Percentiles rank a stretch among this genome's conserved stretches.
Evolutionary conservation across 2,888 invertebrate species (phyloP).

Genomic region (Molanna angustata): DNA sequence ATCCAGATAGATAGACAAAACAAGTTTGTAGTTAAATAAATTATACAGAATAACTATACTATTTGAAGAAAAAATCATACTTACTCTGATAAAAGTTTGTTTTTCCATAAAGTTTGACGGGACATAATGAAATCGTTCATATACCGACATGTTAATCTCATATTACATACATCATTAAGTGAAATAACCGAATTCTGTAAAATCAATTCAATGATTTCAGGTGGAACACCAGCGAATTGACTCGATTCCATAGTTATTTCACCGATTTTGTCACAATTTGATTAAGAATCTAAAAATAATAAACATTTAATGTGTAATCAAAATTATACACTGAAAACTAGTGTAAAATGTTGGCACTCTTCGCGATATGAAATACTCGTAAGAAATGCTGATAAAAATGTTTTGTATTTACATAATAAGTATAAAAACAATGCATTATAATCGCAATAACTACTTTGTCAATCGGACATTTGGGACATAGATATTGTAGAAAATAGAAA

Average conservation of each 20-base stretch:
- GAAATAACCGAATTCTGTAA: conserved; percentile 6
- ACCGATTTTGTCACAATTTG: background rate
- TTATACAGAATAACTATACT: background rate
- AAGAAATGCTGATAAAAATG: no score
- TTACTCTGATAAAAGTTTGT: conserved; percentile 12
- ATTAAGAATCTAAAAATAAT: background rate
- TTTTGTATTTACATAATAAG: no score
- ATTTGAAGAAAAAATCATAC: background rate
- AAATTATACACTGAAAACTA: no score
- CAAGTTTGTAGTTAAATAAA: no score
- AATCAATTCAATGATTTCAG: conserved; percentile 24
- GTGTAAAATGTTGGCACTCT: no score
- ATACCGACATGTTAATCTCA: conserved; percentile 15
- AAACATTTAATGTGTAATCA: background rate
- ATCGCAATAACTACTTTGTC: no score
- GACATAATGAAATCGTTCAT: conserved; percentile 7
- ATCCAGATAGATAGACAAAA: no score
- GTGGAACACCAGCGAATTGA: no score
- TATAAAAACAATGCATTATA: no score
- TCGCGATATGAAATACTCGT: no score
- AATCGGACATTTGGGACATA: no score
- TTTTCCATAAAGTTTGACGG: conserved; percentile 19
- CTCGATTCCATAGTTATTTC: background rate
- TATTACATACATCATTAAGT: conserved; percentile 13
- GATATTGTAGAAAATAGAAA: no score